Evolutionary conservation across 2,113 vertebrate species (phyloP).

Genomic region (Pachyramphus minor): DNA sequence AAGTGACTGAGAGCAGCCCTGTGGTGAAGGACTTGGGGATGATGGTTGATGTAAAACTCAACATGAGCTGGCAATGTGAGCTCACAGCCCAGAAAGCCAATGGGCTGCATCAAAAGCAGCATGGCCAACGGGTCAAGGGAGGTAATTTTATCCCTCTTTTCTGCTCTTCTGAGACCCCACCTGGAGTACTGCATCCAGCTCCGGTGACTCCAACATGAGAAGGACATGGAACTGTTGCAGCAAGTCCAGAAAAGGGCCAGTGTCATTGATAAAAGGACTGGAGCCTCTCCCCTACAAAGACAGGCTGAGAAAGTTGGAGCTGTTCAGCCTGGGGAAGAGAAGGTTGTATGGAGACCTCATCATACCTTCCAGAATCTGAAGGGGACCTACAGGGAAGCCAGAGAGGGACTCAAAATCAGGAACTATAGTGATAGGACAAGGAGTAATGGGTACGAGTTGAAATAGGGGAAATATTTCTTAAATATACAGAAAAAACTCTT

Average conservation of each 20-base stretch:
- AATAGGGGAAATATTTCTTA: background rate
- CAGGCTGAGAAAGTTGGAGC: accelerated
- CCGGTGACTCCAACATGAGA: background rate
- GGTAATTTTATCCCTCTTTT: background rate
- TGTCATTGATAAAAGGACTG: background rate
- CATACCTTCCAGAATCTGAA: background rate
- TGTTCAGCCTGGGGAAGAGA: background rate
- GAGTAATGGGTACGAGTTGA: background rate
- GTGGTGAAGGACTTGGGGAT: too few species aligned
- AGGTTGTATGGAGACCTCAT: accelerated
- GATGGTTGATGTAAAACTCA: background rate
- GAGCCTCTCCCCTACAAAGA: accelerated
- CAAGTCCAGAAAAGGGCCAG: background rate
- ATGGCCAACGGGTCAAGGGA: accelerated
- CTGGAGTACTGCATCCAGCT: background rate
- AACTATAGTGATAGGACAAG: background rate
- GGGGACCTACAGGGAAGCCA: background rate
- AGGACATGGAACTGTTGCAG: background rate
- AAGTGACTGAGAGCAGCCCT: background rate
- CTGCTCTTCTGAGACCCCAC: background rate
- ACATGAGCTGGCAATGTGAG: accelerated
- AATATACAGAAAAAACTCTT: background rate
- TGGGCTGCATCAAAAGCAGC: background rate
- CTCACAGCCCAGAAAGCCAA: background rate
- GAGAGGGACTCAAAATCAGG: background rate